These are phyloP conservation scores for Liasis olivaceus DNA, from an alignment of 2,797 vertebrate genomes.

Conservation along the genomic window DNA sequence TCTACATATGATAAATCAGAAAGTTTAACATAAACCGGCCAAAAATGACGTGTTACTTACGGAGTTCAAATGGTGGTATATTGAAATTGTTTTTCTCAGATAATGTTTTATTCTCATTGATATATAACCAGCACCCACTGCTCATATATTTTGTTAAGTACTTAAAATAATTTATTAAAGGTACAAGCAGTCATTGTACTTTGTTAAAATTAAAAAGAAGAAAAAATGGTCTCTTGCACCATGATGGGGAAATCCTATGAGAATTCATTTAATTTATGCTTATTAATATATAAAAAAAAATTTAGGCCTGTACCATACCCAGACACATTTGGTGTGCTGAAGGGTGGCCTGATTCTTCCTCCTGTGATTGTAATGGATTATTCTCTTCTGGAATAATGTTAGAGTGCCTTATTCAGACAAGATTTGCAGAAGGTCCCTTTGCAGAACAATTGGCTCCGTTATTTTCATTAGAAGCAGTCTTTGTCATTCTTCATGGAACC, in stretches of 20 bases:
- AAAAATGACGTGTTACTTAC: constrained; percentile 12
- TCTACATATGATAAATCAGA: constrained; percentile 25
- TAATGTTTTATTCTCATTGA: constrained; percentile 11
- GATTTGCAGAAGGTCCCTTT: neutral
- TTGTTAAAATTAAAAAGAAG: neutral
- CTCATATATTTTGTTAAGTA: constrained; percentile 23
- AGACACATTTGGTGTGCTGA: neutral
- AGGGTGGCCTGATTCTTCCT: neutral
- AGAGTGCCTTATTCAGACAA: neutral
- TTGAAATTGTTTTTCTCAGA: neutral
- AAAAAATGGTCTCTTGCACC: neutral
- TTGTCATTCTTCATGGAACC: neutral
- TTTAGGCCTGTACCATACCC: neutral
- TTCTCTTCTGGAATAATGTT: neutral
- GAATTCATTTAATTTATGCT: neutral
- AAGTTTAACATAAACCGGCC: neutral
- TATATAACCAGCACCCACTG: neutral
- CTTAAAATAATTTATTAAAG: constrained; percentile 40
- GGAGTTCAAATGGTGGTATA: neutral
- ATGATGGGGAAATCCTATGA: neutral
- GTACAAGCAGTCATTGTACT: neutral
- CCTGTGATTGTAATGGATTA: neutral
- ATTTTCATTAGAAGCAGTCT: neutral
- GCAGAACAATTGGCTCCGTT: neutral
- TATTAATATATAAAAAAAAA: neutral